Base-by-base conservation (phyloP, 2,888 invertebrate genomes). In the Eubasilissa splendida region DNA sequence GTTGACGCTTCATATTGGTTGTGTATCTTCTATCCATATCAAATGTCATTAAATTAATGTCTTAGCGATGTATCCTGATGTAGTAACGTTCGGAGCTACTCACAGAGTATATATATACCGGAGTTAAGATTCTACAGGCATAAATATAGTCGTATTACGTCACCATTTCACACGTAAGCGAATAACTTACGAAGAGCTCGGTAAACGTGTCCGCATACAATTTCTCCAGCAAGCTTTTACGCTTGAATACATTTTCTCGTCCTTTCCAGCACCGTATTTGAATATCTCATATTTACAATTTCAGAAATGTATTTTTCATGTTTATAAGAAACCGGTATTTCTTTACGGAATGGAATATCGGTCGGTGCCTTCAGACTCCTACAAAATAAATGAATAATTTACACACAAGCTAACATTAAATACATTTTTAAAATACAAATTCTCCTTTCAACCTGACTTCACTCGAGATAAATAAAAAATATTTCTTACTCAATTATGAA, bases 241-340 rank as follows among this genome's bases (percentile, higher is more conserved):
- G 50, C n/a, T 42, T 74, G 74, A 74, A 74, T 74, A 74, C 60
- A 74, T 74, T 59, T 50, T 22, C 54, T 56, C 54, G 50, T 71
- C 56, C 56, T 71, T 71, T 33, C 54, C 12, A 12, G 31, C 42
- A n/a, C 10, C 59, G 53, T 10, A 59, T 74, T 74, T 59, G 50
- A 74, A 74, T 74, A 74, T 60, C 74, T 59, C 5, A 74, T 59
- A 52, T 71, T 54, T 56, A 71, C 71, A 71, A 59, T 74, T 74
- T 59, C 74, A 60, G 59, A 74, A 63, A 76, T 63, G 63, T 76
- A 53, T 76, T 63, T 74, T 63, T 53, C 75, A 22, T 76, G 50
- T 76, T 76, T 50, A 53, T 70, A 70, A 14, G 50, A 70, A 54
- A 10, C 52, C 59, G 10, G 33, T 60, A 59, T 60, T 71, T 22